Base-by-base conservation (phyloP, 2,888 invertebrate species). In the Polymixis flavicincta region DNA sequence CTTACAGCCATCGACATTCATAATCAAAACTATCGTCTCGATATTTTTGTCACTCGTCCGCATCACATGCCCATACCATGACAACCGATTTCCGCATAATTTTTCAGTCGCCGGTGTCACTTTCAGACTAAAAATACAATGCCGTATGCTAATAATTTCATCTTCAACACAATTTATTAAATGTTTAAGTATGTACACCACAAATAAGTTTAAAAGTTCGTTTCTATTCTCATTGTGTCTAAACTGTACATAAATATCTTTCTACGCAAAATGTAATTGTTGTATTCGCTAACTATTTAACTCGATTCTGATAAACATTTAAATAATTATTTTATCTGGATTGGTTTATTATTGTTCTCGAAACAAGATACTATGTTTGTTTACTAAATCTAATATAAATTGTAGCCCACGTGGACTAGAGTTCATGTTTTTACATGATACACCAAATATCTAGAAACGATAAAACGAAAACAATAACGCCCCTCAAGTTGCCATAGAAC, bases 231-330 rank as follows among this genome's bases (percentile, higher is more conserved):
- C 50, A 65, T 68, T 83, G 65, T 78, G 37, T 50, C 25, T 22
- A 54, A 68, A 76, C 54, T 37, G 82, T 68, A 52, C 28, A 25
- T 50, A 50, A 73, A 82, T 65, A 45, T 71, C 50, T 42, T 48
- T 45, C 52, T 59, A 63, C 50, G 2, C 60, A 22, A 52, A 73
- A 60, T 61, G n/a, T 57, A 32, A 68, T 52, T 13, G 82, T 52
- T 83, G 60, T 64, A 59, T 71, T 70, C 22, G 11, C 52, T 48
- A 71, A 76, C 59, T 71, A 68, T 54, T 57, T 73, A 74, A 78
- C 52, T 54, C 42, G 25, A 68, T 68, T 74, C 25, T 54, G 32
- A 42, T 28, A 0, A 71, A 78, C 22, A 45, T 65, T 70, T 48
- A 68, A 64, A 64, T 57, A 69, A 69, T 61, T 50, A 17, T 61